These are phyloP conservation scores for Hylomyscus alleni DNA, from an alignment of 2,797 vertebrate species.

Conservation along the genomic window DNA sequence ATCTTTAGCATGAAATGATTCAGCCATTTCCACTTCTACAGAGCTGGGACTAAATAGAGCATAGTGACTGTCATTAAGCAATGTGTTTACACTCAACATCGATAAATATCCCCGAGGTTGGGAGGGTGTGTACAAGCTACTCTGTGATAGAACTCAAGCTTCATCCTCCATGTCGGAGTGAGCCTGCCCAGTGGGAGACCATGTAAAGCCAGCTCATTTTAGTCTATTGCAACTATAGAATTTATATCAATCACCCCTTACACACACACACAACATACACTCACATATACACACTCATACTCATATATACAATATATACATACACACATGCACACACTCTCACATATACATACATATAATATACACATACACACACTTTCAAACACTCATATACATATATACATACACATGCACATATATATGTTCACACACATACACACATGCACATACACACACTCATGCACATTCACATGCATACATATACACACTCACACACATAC, in stretches of 20 bases:
- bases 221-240: not conserved
- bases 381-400: too few species aligned
- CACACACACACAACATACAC: not conserved
- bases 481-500: not conserved
- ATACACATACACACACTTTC: not conserved
- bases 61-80: not conserved
- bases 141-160: not conserved
- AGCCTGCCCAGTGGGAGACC: not conserved
- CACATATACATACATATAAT: too few species aligned
- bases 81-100: not conserved
- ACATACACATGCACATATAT: not conserved
- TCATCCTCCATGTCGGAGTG: fast-evolving
- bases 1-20: fast-evolving
- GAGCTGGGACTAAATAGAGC: not conserved
- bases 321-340: not conserved
- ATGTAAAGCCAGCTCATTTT: not conserved
- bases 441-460: not conserved
- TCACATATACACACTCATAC: too few species aligned
- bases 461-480: not conserved
- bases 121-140: not conserved
- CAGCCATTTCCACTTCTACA: not conserved
- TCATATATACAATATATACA: not conserved
- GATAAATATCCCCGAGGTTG: too few species aligned
- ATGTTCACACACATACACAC: not conserved
- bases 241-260: not conserved